Percentiles rank a stretch among this genome's conserved stretches.
Evolutionary conservation across 2,797 vertebrate genomes (phyloP).

Genomic region (Cuniculus paca): DNA sequence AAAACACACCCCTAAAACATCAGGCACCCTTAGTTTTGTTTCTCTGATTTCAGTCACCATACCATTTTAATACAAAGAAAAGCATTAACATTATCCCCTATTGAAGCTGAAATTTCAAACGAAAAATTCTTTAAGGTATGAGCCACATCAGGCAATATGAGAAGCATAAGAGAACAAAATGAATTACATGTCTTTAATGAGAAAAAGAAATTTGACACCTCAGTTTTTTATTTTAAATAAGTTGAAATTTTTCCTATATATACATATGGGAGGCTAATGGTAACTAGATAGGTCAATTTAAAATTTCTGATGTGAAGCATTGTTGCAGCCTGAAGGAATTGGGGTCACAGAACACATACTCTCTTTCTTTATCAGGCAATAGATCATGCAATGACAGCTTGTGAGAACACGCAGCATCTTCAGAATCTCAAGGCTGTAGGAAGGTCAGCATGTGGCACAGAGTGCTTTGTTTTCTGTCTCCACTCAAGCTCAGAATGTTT

Average conservation of each 20-base stretch:
- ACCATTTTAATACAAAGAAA: background rate
- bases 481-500: slow-evolving; percentile 42
- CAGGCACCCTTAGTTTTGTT: background rate
- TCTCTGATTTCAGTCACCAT: slow-evolving; percentile 1
- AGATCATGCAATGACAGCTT: slow-evolving; percentile 75
- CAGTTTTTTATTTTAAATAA: slow-evolving; percentile 78
- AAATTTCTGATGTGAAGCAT: slow-evolving; percentile 74
- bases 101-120: slow-evolving; percentile 60
- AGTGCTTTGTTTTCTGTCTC: slow-evolving; percentile 35
- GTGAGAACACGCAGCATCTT: slow-evolving; percentile 59
- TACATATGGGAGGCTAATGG: slow-evolving; percentile 72
- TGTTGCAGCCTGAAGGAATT: slow-evolving; percentile 72
- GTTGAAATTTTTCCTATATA: slow-evolving; percentile 55
- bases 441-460: slow-evolving; percentile 69
- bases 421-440: slow-evolving; percentile 63
- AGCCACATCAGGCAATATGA: slow-evolving; percentile 66
- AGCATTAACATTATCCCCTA: slow-evolving; percentile 56
- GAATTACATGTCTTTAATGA: slow-evolving; percentile 61
- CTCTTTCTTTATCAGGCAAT: slow-evolving; percentile 75
- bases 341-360: slow-evolving; percentile 70
- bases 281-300: slow-evolving; percentile 73
- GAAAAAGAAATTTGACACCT: slow-evolving; percentile 37
- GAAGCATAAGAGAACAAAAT: slow-evolving; percentile 58
- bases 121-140: slow-evolving; percentile 67
- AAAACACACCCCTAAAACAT: slow-evolving; percentile 28